Percentiles rank a stretch among this genome's conserved stretches.
These are phyloP conservation scores for Drosophila nigricruria DNA, from an alignment of 2,888 invertebrate genomes.

Conservation along the genomic window DNA sequence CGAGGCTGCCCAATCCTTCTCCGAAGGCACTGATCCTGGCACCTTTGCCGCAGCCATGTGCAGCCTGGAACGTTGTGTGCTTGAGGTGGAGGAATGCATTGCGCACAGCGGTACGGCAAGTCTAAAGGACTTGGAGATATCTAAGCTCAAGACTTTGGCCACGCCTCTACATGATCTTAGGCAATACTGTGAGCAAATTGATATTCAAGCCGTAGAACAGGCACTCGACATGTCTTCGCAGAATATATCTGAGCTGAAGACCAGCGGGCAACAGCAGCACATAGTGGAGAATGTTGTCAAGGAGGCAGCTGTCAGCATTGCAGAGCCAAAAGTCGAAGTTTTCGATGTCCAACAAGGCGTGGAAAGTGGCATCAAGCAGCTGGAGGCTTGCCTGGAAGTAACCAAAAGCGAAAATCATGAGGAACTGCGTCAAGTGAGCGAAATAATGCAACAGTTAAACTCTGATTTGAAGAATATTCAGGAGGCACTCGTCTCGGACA, in stretches of 20 bases:
- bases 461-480: slow-evolving; percentile 71
- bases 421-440: slow-evolving; percentile 71
- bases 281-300: slow-evolving; percentile 59
- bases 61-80: slow-evolving; percentile 78
- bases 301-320: slow-evolving; percentile 40
- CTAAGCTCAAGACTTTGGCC: slow-evolving; percentile 71
- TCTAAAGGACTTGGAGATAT: slow-evolving; percentile 59
- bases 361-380: slow-evolving; percentile 82
- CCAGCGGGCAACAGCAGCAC: slow-evolving; percentile 64
- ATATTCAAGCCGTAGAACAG: slow-evolving; percentile 85
- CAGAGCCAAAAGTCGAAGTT: slow-evolving; percentile 48
- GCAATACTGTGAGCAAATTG: slow-evolving; percentile 79
- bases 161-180: slow-evolving; percentile 80
- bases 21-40: slow-evolving; percentile 75
- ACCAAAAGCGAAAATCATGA: slow-evolving; percentile 60
- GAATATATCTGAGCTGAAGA: slow-evolving; percentile 87
- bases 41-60: slow-evolving; percentile 83
- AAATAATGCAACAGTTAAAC: slow-evolving; percentile 79
- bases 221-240: slow-evolving; percentile 87
- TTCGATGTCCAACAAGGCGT: slow-evolving; percentile 58
- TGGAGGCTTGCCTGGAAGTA: slow-evolving; percentile 78
- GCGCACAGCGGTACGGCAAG: slow-evolving; percentile 65
- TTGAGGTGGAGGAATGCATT: slow-evolving; percentile 80
- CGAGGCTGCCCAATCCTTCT: slow-evolving; percentile 80
- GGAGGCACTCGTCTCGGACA: slow-evolving; percentile 51